Base-by-base conservation (phyloP, 2,797 vertebrate species). In the Sebastes variabilis region DNA sequence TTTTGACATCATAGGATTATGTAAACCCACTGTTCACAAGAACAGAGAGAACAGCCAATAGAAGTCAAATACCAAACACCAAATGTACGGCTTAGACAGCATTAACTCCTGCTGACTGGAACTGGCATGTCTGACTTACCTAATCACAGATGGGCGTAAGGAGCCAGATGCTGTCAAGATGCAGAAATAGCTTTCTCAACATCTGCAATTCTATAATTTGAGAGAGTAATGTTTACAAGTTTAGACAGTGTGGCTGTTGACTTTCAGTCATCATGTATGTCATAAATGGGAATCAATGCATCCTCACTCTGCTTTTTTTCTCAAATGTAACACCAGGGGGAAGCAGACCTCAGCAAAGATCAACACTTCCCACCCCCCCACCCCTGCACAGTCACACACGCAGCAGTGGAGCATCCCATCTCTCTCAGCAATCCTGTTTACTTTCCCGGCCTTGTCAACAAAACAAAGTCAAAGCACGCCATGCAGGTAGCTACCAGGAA, bases 251-350 rank as follows among this genome's bases (percentile, higher is more conserved):
- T 4, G 66, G 71, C 61, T 74, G 36, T 64, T 36, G 27, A 62
- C 16, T 80, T 68, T 68, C 8, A 66, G 11, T 59, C 7, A 0
- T 24, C 25, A 62, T n/a, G 52, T 25, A 65, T 62, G 30, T 52
- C 32, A 64, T 54, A 10, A 34, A 73, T 30, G 36, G 52, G 42
- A 80, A 67, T 68, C 25, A 4, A 8, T 46, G 20, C 25, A 55
- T 65, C 22, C 16, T 75, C 61, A 29, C 20, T 55, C 29, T 65
- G 65, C 11, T 68, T 66, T 66, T 25, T 42, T 20, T 8, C 61
- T 66, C 34, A 25, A 56, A 49, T 52, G 6, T 18, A 69, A 91
- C 94, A 94, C 84, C 91, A 95, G 94, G 86, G 89, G 94, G 94
- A 85, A 91, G 86, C 90, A 94, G 82, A 94, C 66, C 20, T 65